Base-by-base conservation (phyloP, 1,140 invertebrate species). In the Aphelenchoides besseyi region DNA sequence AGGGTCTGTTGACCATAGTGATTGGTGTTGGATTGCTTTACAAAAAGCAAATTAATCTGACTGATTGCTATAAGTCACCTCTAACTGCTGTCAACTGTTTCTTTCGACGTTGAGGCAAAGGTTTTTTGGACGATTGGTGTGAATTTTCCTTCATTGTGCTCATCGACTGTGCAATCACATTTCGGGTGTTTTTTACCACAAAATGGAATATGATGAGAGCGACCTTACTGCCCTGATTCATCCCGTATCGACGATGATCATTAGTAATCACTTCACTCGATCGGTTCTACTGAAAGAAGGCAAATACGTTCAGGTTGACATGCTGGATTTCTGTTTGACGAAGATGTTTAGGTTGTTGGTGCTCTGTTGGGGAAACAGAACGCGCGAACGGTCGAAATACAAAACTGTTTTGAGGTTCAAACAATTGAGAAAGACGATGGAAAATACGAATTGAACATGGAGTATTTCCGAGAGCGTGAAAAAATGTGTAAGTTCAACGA, bases 211-310 rank as follows among this genome's bases (percentile, higher is more conserved):
- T 33, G 32, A 66, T 12, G 30, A 66, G 36, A 29, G 32, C 16
- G 32, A 12, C 12, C 30, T 66, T 26, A 37, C 70, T 52, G 77
- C 72, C 12, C 37, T 70, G 33, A 36, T 76, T 30, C 76, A 76
- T 75, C 55, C 75, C 3, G 57, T 76, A 3, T 73, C 76, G 35
- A 41, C 57, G 3, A 33, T 79, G 9, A 73, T 53, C 61, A 70
- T 76, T 35, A 75, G 71, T 12, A 75, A 76, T 59, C 75, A 76
- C 5, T 76, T 79, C 69, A 76, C 75, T n/a, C 74, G 75, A 3
- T 52, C 62, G 8, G 23, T 29, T 2, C 35, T 80, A 30, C 77
- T 75, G 59, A 76, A 76, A 29, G 77, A 75, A 29, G 35, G 9
- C 12, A 18, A 41, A 53, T 74, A 2, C 16, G 62, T 76, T 36